Conservation (phyloP, 2,113 vertebrate genomes). For the Platysteira castanea region DNA sequence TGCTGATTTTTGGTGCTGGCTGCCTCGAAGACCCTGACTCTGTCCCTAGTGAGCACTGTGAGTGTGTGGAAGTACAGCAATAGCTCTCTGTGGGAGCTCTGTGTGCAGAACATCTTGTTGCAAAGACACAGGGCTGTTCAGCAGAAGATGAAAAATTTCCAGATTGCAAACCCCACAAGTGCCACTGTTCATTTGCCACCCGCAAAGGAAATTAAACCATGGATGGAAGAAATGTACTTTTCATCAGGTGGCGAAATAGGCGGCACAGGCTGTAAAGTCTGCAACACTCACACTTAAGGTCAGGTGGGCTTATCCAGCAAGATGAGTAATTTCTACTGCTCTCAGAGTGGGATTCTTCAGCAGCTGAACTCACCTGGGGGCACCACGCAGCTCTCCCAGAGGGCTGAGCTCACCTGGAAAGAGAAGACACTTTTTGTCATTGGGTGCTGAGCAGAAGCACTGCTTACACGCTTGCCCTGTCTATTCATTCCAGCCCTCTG, state of each 20-base stretch:
- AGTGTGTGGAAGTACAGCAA: rapidly evolving
- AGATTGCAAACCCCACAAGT: neutral
- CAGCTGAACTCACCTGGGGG: neutral
- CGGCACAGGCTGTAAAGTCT: neutral
- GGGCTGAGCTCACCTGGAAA: neutral
- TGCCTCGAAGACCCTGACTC: neutral
- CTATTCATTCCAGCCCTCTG: neutral
- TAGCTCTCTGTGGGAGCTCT: neutral
- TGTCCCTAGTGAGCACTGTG: neutral
- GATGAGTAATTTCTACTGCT: neutral
- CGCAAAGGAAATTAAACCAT: neutral
- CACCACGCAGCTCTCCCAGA: neutral
- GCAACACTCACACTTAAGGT: neutral
- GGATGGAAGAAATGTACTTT: neutral
- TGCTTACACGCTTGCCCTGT: rapidly evolving
- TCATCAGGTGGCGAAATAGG: neutral
- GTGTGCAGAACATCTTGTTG: neutral
- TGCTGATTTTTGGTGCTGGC: neutral
- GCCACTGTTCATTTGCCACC: neutral
- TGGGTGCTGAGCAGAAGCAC: neutral
- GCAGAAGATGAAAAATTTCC: neutral
- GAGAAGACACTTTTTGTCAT: neutral
- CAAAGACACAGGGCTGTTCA: neutral
- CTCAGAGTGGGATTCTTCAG: neutral
- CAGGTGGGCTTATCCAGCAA: neutral